These are phyloP conservation scores for Cheilosia impressa DNA, from an alignment of 2,888 invertebrate species.

Conservation along the genomic window DNA sequence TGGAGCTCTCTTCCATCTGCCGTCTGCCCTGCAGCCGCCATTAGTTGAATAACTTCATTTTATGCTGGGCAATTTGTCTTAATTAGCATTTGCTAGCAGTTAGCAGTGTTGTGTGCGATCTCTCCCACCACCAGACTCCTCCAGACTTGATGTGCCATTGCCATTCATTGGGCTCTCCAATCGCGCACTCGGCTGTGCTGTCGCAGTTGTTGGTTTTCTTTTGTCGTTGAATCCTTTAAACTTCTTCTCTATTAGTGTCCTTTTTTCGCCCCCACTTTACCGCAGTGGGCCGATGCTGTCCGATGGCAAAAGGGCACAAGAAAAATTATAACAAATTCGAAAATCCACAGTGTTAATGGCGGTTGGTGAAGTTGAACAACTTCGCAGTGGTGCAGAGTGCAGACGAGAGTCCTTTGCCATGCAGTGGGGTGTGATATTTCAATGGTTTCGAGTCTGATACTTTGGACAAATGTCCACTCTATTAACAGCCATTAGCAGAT, in stretches of 20 bases:
- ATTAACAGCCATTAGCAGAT: conserved; percentile 56
- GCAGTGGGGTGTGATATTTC: conserved; percentile 62
- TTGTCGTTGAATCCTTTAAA: conserved; percentile 58
- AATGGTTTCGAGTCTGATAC: conserved; percentile 65
- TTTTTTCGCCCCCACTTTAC: conserved; percentile 30
- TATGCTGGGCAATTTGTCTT: conserved; percentile 72
- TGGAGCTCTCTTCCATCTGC: conserved; percentile 20
- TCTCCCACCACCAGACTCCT: conserved; percentile 25
- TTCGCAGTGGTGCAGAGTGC: conserved; percentile 51
- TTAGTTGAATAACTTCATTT: conserved; percentile 75
- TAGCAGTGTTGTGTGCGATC: conserved; percentile 69
- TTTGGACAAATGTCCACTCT: conserved; percentile 63
- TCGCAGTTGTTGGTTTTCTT: conserved; percentile 28
- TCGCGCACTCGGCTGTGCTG: conserved; percentile 36
- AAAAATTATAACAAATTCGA: conserved; percentile 73
- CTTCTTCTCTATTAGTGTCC: conserved; percentile 54
- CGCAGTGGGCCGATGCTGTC: conserved; percentile 9
- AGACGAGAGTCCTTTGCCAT: conserved; percentile 47
- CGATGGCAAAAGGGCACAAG: conserved; percentile 12
- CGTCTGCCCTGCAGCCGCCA: conserved; percentile 58
- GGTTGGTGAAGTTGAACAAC: conserved; percentile 57
- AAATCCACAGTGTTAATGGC: conserved; percentile 68
- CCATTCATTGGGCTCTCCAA: conserved; percentile 53
- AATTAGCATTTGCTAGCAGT: conserved; percentile 72
- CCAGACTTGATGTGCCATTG: conserved; percentile 41